Percentiles rank a stretch among this genome's conserved stretches.
Evolutionary conservation across 2,797 vertebrate genomes (phyloP).

Genomic region (Muraenolepis orangiensis): DNA sequence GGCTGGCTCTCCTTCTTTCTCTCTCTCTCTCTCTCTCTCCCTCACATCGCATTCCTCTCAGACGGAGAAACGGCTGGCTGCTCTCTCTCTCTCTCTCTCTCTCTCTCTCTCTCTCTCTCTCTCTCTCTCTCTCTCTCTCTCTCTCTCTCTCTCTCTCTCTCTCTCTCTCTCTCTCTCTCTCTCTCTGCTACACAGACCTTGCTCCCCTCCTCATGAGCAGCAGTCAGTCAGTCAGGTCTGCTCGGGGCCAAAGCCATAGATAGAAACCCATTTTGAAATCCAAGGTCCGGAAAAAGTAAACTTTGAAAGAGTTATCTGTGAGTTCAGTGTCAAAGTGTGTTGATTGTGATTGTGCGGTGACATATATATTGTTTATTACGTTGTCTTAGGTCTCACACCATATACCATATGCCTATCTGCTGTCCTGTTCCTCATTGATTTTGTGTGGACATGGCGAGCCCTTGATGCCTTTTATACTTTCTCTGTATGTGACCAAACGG

Average conservation of each 20-base stretch:
- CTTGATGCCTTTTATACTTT: conserved; percentile 28
- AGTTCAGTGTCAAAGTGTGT: background rate
- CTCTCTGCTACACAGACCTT: conserved; percentile 68
- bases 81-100: too few relatives aligned
- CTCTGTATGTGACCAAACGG: conserved; percentile 56
- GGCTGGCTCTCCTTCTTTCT: conserved; percentile 52
- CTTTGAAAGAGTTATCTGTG: background rate
- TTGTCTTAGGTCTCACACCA: background rate
- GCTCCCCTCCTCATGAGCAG: conserved; percentile 59
- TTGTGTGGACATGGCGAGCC: background rate
- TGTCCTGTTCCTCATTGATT: background rate
- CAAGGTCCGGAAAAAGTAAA: background rate
- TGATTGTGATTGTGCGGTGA: background rate
- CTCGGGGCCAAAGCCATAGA: background rate
- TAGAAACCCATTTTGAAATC: conserved; percentile 28
- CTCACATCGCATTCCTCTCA: conserved; percentile 65
- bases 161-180: too few relatives aligned
- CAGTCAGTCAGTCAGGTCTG: conserved; percentile 14
- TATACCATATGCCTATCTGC: background rate
- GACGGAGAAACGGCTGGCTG: conserved; percentile 64
- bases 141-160: too few relatives aligned
- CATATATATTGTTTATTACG: background rate
- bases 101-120: too few relatives aligned
- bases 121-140: too few relatives aligned
- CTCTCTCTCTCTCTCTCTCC: too few relatives aligned